Evolutionary conservation across 1,140 invertebrate genomes (phyloP).

Genomic region (Periplaneta americana): DNA sequence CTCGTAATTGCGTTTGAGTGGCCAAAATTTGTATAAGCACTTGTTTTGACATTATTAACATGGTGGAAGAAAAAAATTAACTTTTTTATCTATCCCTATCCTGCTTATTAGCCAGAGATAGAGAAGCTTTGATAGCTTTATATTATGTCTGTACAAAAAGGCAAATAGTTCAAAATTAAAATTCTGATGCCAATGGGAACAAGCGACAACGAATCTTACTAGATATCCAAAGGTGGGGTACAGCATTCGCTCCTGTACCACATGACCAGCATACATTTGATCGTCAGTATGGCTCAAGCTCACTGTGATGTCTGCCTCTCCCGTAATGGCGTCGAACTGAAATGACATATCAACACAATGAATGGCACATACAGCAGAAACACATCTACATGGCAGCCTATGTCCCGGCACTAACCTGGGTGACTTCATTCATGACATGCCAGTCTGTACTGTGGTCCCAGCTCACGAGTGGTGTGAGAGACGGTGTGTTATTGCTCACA

Average conservation of each 20-base stretch:
- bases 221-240: slow-evolving; percentile 57
- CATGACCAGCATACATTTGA: background rate
- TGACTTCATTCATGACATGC: slow-evolving; percentile 36
- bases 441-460: slow-evolving; percentile 52
- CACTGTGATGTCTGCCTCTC: background rate
- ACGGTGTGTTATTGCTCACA: slow-evolving; percentile 46
- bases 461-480: slow-evolving; percentile 43
- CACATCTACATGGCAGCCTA: too few relatives aligned
- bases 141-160: too few relatives aligned
- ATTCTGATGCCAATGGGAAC: background rate
- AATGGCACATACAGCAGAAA: too few relatives aligned
- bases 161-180: background rate
- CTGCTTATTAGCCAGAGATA: too few relatives aligned
- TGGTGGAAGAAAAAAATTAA: too few relatives aligned
- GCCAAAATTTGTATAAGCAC: too few relatives aligned
- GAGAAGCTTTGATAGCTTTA: too few relatives aligned
- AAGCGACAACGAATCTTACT: slow-evolving; percentile 18
- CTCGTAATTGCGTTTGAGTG: too few relatives aligned
- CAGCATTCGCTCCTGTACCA: slow-evolving; percentile 50
- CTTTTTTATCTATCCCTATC: too few relatives aligned
- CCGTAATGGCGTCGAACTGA: background rate
- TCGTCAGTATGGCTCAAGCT: background rate
- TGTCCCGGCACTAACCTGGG: slow-evolving; percentile 22
- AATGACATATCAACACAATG: too few relatives aligned
- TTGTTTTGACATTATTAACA: too few relatives aligned